Evolutionary conservation across 2,888 invertebrate species (phyloP).

Genomic region (Bibio marci): DNA sequence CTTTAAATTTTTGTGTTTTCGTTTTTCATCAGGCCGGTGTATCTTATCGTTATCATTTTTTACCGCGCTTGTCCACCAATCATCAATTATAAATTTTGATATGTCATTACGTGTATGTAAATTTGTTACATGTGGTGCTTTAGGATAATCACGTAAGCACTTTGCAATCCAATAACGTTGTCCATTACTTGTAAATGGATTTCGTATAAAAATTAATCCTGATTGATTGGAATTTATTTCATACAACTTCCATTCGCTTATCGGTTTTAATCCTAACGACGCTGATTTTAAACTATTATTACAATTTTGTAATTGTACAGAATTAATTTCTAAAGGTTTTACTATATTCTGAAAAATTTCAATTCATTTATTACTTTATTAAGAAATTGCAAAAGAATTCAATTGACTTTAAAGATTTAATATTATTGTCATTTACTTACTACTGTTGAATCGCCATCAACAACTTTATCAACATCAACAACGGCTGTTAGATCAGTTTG

Average conservation of each 20-base stretch:
- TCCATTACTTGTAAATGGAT: conserved; percentile 63
- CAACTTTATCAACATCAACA: conserved; percentile 33
- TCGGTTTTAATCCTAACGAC: conserved; percentile 27
- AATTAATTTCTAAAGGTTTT: too few relatives aligned
- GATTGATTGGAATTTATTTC: conserved; percentile 37
- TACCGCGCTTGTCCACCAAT: conserved; percentile 43
- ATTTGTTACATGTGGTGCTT: conserved; percentile 37
- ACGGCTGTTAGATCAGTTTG: conserved; percentile 46
- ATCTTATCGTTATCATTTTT: too few relatives aligned
- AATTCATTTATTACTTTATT: too few relatives aligned
- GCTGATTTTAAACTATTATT: not conserved
- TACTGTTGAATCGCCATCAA: too few relatives aligned
- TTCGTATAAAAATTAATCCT: conserved; percentile 63
- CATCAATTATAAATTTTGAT: conserved; percentile 27
- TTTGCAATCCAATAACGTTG: conserved; percentile 71
- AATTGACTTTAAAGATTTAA: too few relatives aligned
- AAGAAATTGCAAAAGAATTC: too few relatives aligned
- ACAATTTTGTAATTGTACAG: too few relatives aligned
- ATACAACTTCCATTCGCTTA: conserved; percentile 43
- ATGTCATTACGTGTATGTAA: conserved; percentile 9
- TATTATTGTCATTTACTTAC: too few relatives aligned
- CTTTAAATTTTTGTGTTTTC: conserved; percentile 9
- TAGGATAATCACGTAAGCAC: conserved; percentile 61
- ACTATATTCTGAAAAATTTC: too few relatives aligned
- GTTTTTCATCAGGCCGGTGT: conserved; percentile 20